Conservation (phyloP, 1,140 invertebrate species). For the Drosophila pachea region DNA sequence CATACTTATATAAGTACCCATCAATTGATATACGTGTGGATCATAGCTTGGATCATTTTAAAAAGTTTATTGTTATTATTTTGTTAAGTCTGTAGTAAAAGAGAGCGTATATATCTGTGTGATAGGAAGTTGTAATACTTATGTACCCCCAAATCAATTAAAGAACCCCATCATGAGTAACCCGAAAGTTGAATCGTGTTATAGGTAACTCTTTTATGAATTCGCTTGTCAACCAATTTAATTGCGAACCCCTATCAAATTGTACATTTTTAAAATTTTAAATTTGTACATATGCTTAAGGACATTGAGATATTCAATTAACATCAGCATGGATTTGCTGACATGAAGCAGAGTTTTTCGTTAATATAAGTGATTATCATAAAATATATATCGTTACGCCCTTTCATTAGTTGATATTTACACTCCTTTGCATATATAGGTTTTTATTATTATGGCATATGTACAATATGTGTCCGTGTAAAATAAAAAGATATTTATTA, state of each 20-base stretch:
- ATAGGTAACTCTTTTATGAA: conserved; percentile 3
- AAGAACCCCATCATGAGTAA: background rate
- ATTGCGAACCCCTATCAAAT: conserved; percentile 9
- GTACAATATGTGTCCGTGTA: background rate
- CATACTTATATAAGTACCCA: background rate
- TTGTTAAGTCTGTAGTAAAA: background rate
- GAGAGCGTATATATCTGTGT: background rate
- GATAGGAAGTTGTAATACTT: conserved; percentile 5
- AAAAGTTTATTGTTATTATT: background rate
- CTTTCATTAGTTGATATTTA: conserved; percentile 32
- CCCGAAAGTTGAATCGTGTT: background rate
- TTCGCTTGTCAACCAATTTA: conserved; percentile 2
- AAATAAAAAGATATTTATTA: background rate
- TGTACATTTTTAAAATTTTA: conserved; percentile 1
- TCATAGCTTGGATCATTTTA: no score
- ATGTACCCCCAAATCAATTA: background rate
- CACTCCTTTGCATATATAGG: conserved; percentile 7
- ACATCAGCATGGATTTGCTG: background rate
- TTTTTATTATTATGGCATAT: no score
- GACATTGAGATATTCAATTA: background rate
- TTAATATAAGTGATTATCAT: conserved; percentile 15
- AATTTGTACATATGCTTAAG: background rate
- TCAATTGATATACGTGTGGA: background rate
- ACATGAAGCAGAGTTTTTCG: background rate
- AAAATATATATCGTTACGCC: conserved; percentile 42